phyloP scores from a whole-genome alignment of 2,113 vertebrate species.

The Numenius arquata region DNA sequence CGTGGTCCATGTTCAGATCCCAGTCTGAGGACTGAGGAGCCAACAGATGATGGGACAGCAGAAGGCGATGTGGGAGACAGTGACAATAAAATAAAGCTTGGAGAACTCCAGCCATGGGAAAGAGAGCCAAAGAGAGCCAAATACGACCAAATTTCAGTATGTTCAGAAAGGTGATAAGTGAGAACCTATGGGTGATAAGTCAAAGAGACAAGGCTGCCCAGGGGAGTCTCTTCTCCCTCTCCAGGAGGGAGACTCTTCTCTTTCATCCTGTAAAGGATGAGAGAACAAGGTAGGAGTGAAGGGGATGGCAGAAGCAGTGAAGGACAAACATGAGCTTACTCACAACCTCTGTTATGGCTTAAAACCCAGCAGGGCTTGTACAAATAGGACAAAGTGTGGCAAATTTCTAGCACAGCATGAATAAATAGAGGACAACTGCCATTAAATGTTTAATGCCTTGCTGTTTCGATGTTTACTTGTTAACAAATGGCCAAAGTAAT shows the following conservation, averaged over 20 bases:
- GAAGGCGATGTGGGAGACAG: background rate
- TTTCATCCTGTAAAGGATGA: background rate
- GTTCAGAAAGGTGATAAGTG: background rate
- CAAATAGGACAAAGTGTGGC: background rate
- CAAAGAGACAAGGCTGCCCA: background rate
- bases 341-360: background rate
- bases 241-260: too few relatives aligned
- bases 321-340: background rate
- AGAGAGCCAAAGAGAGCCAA: too few relatives aligned
- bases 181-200: background rate
- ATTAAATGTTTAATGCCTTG: background rate
- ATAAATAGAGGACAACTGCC: background rate
- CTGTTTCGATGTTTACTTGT: background rate
- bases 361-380: background rate
- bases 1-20: background rate
- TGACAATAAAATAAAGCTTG: background rate
- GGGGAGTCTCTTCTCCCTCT: too few relatives aligned
- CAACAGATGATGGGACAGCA: accelerated
- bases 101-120: background rate
- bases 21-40: background rate
- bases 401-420: background rate
- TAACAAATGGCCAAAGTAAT: background rate
- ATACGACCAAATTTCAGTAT: background rate
- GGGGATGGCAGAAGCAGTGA: background rate
- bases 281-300: background rate